Conservation (phyloP, 2,888 invertebrate genomes). For the Tenthredo scrophulariae region DNA sequence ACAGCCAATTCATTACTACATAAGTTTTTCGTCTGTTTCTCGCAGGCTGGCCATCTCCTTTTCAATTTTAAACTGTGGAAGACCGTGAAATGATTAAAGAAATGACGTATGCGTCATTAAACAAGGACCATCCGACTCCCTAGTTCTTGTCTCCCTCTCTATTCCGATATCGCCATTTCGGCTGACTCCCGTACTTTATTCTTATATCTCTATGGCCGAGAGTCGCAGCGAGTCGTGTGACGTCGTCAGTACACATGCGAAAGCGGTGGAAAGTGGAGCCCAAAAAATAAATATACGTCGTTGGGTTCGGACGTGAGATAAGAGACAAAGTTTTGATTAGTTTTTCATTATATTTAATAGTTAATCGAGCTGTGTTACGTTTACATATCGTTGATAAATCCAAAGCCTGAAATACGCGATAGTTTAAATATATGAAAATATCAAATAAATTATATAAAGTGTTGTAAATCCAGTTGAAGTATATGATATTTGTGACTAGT, state of each 20-base stretch:
- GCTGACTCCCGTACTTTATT: no score
- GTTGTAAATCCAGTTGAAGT: neutral
- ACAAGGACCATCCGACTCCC: no score
- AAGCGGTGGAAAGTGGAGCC: slow-evolving; percentile 26
- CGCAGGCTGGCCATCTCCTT: no score
- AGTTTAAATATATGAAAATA: neutral
- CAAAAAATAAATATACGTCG: slow-evolving; percentile 11
- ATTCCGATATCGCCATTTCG: no score
- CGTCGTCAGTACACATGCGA: slow-evolving; percentile 13
- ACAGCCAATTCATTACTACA: no score
- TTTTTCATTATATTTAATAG: neutral
- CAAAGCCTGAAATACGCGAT: neutral
- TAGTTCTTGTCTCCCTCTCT: no score
- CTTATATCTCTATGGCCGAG: no score
- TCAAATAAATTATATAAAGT: neutral
- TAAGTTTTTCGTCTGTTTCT: no score
- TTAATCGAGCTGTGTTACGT: neutral
- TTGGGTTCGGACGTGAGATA: slow-evolving; percentile 4
- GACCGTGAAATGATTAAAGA: no score
- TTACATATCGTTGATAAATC: neutral
- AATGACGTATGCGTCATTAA: no score
- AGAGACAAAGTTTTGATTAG: neutral
- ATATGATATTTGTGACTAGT: neutral
- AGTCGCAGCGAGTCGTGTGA: neutral
- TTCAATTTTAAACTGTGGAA: no score